A percentile compares a stretch with the other conserved stretches of the same genome.
Conservation (phyloP, 2,113 vertebrate genomes). For the Microtus montanus region DNA sequence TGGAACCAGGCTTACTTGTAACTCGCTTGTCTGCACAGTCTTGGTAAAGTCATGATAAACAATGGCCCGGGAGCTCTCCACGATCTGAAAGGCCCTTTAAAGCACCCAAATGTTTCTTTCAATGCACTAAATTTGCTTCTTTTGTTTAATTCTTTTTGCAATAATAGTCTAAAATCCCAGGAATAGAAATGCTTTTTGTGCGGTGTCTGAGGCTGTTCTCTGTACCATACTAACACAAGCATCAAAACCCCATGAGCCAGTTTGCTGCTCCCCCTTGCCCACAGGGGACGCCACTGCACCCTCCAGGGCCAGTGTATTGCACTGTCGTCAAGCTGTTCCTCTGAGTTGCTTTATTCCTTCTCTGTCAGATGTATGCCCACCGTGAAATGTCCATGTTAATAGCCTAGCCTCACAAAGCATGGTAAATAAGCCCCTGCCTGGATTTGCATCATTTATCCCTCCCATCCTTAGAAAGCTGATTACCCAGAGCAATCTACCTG, state of each 20-base stretch:
- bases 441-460: not conserved
- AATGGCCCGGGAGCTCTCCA: rapidly evolving
- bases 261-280: not conserved
- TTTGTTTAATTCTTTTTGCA: not conserved
- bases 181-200: not conserved
- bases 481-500: not conserved
- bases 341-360: not conserved
- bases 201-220: not conserved
- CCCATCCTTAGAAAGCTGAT: not conserved
- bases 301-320: not conserved
- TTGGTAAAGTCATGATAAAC: not conserved
- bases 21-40: not conserved
- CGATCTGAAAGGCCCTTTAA: not conserved
- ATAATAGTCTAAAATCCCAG: not conserved
- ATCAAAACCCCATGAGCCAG: not conserved
- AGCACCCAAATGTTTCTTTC: not conserved
- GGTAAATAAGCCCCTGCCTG: not conserved
- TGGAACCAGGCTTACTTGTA: not conserved
- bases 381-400: conserved; percentile 26
- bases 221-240: not conserved
- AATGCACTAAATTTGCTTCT: not conserved
- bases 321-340: not conserved
- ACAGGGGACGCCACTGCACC: not conserved
- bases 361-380: not conserved
- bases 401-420: not conserved